These are phyloP conservation scores for Zaprionus tsacasi DNA, from an alignment of 1,140 invertebrate species.

Conservation along the genomic window DNA sequence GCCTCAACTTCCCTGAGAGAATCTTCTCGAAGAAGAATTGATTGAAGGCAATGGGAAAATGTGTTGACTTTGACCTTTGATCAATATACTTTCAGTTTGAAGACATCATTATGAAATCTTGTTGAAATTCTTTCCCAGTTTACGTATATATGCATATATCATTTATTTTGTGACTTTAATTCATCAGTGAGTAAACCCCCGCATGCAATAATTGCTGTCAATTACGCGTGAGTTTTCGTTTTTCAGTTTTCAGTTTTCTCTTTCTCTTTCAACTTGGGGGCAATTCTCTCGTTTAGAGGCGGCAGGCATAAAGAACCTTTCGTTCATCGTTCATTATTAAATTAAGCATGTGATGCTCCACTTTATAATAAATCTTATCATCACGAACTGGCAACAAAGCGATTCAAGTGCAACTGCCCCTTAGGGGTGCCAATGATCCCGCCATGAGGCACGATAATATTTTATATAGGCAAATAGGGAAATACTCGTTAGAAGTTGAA, in stretches of 20 bases:
- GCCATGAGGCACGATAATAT: not conserved
- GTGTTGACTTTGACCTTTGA: not conserved
- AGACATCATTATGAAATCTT: not conserved
- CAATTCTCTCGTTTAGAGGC: constrained; percentile 18
- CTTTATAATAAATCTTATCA: constrained; percentile 30
- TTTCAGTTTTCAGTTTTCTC: constrained; percentile 45
- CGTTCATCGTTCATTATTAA: constrained; percentile 50
- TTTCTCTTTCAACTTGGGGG: constrained; percentile 17
- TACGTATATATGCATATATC: not conserved
- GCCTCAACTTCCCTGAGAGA: not conserved
- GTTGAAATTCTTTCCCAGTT: not conserved
- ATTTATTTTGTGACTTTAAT: constrained; percentile 5
- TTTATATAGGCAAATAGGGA: not conserved
- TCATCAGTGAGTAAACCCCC: constrained; percentile 27
- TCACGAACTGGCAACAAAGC: constrained; percentile 9
- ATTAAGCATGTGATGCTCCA: constrained; percentile 50
- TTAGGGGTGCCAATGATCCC: constrained; percentile 6
- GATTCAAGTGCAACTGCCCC: constrained; percentile 10
- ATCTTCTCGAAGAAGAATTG: not conserved
- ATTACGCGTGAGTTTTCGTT: constrained; percentile 50
- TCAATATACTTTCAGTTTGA: not conserved
- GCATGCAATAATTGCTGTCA: constrained; percentile 66
- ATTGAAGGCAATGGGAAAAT: not conserved
- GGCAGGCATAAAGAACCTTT: constrained; percentile 36
- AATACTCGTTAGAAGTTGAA: not conserved